phyloP scores from a whole-genome alignment of 2,113 vertebrate species.

The western clawed frog (Xenopus tropicalis) region DNA sequence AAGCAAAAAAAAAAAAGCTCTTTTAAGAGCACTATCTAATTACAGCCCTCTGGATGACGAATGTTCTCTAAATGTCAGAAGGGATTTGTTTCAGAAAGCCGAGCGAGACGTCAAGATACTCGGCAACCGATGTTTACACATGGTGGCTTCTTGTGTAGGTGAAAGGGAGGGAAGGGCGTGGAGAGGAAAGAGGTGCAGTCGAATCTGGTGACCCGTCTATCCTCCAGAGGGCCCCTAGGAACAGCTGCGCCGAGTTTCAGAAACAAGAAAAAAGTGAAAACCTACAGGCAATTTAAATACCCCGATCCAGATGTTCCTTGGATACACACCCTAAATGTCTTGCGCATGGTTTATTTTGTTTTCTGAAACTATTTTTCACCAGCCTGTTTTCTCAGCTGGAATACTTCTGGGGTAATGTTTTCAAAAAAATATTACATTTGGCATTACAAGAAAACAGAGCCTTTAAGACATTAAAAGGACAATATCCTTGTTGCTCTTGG shows the following conservation, averaged over 20 bases:
- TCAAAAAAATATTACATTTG: slow-evolving; percentile 83
- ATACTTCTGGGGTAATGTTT: slow-evolving; percentile 79
- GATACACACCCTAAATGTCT: slow-evolving; percentile 74
- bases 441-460: slow-evolving; percentile 75
- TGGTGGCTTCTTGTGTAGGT: slow-evolving; percentile 60
- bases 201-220: slow-evolving; percentile 68
- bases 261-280: slow-evolving; percentile 16
- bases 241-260: slow-evolving; percentile 68
- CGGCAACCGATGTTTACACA: slow-evolving; percentile 50
- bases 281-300: slow-evolving; percentile 64
- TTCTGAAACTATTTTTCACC: slow-evolving; percentile 82
- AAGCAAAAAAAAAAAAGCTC: not conserved
- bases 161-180: slow-evolving; percentile 52
- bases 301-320: slow-evolving; percentile 75
- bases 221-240: slow-evolving; percentile 70
- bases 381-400: slow-evolving; percentile 83
- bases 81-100: not conserved
- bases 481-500: slow-evolving; percentile 77
- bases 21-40: not conserved
- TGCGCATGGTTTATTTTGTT: slow-evolving; percentile 81
- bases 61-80: not conserved
- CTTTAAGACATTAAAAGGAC: slow-evolving; percentile 77
- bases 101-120: slow-evolving; percentile 28
- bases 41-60: not conserved
- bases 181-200: slow-evolving; percentile 55